Evolutionary conservation across 1,140 invertebrate genomes (phyloP).

Genomic region (Antheraea mylitta): DNA sequence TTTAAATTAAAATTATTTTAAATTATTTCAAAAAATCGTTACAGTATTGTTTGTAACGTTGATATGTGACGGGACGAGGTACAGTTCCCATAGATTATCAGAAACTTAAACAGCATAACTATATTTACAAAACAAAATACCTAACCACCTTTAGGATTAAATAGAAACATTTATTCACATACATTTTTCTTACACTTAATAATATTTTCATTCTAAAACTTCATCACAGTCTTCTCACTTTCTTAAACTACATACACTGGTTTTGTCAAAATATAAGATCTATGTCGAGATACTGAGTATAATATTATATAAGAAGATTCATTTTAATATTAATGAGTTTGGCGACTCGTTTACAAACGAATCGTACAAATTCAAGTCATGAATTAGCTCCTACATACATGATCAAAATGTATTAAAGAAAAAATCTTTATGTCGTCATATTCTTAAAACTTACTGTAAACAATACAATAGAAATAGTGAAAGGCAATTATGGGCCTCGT

Average conservation of each 20-base stretch:
- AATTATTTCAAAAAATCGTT: not conserved
- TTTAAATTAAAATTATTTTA: not conserved
- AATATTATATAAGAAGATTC: conserved; percentile 6
- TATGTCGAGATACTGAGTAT: conserved; percentile 27
- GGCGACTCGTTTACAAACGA: not conserved
- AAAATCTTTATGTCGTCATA: not conserved
- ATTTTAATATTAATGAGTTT: not conserved
- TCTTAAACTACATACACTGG: conserved; percentile 43
- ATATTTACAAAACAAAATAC: conserved; percentile 23
- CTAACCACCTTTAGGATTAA: conserved; percentile 1
- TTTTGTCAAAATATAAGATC: conserved; percentile 29
- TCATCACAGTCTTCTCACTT: conserved; percentile 73
- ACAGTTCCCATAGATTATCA: conserved; percentile 24
- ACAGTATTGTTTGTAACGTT: conserved; percentile 41
- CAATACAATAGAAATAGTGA: not conserved
- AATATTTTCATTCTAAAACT: conserved; percentile 48
- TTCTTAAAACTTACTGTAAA: not conserved
- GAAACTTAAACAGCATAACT: conserved; percentile 26
- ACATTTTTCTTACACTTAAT: conserved; percentile 43
- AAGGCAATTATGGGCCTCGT: not conserved
- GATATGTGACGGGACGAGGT: conserved; percentile 36
- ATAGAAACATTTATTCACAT: conserved; percentile 29
- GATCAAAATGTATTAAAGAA: conserved; percentile 2
- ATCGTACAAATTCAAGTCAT: conserved; percentile 13
- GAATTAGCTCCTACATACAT: conserved; percentile 9